Conservation (phyloP, 2,113 vertebrate genomes). For the Bubo bubo region DNA sequence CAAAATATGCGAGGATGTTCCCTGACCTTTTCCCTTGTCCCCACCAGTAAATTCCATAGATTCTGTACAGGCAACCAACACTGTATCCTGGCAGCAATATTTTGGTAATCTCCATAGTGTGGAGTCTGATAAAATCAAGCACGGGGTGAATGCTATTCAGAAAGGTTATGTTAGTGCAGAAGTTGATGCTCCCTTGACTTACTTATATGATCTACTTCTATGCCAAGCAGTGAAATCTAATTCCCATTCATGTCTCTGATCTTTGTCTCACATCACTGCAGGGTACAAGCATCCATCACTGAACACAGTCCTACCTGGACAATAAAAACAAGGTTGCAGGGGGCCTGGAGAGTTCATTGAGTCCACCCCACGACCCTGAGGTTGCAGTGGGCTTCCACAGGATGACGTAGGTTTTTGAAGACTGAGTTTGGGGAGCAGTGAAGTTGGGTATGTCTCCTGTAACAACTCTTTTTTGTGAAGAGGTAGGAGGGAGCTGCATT, state of each 20-base stretch:
- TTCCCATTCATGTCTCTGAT: background rate
- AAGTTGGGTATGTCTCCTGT: background rate
- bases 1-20: background rate
- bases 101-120: background rate
- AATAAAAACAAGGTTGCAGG: background rate
- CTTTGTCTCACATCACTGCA: background rate
- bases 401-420: background rate
- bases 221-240: background rate
- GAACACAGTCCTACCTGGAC: background rate
- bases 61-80: background rate
- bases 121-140: background rate
- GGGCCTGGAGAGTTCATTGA: background rate
- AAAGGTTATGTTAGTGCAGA: background rate
- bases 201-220: background rate
- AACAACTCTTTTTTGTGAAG: background rate
- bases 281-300: background rate
- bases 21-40: background rate
- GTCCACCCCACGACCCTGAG: background rate
- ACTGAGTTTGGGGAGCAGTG: background rate
- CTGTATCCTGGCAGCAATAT: background rate
- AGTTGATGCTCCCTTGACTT: background rate
- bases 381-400: background rate
- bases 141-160: background rate
- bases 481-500: background rate
- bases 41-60: background rate